Percentiles rank a stretch among this genome's conserved stretches.
phyloP scores from a whole-genome alignment of 2,113 vertebrate genomes.

The Verasper variegatus region DNA sequence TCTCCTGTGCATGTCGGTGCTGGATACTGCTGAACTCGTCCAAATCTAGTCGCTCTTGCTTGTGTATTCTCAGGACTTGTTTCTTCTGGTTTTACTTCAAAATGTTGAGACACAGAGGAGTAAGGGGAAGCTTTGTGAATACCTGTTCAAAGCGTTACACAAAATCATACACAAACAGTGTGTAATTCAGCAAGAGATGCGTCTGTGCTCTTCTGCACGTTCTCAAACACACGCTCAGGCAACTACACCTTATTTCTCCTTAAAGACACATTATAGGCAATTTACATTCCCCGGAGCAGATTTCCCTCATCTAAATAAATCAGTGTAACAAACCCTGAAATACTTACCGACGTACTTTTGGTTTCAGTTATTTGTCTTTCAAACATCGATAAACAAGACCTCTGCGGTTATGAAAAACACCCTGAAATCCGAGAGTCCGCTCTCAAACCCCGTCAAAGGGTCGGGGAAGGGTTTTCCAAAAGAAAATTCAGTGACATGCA shows the following conservation, averaged over 20 bases:
- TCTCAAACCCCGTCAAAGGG: neutral
- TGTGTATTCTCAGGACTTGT: conserved; percentile 26
- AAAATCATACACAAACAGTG: neutral
- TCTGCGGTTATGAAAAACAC: conserved; percentile 8
- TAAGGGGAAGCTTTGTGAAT: neutral
- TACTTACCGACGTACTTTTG: conserved; percentile 4
- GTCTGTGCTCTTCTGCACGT: neutral
- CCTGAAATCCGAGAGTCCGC: conserved; percentile 10
- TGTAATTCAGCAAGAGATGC: neutral
- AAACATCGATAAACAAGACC: conserved; percentile 1
- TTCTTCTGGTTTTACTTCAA: conserved; percentile 19
- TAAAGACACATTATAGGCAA: conserved; percentile 16
- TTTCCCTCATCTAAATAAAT: conserved; percentile 27
- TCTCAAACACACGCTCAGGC: neutral
- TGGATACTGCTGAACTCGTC: conserved; percentile 26
- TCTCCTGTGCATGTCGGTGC: neutral
- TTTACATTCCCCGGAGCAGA: conserved; percentile 1
- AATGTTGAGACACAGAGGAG: conserved; percentile 32
- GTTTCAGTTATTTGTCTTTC: conserved; percentile 17
- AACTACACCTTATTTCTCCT: conserved; percentile 2
- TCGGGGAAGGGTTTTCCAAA: conserved; percentile 18
- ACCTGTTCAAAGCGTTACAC: too few relatives aligned
- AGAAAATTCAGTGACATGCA: conserved; percentile 47
- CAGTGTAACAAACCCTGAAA: conserved; percentile 5
- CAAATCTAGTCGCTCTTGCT: conserved; percentile 17